Base-by-base conservation (phyloP, 1,140 invertebrate genomes). In the Tetramorium simillimum region DNA sequence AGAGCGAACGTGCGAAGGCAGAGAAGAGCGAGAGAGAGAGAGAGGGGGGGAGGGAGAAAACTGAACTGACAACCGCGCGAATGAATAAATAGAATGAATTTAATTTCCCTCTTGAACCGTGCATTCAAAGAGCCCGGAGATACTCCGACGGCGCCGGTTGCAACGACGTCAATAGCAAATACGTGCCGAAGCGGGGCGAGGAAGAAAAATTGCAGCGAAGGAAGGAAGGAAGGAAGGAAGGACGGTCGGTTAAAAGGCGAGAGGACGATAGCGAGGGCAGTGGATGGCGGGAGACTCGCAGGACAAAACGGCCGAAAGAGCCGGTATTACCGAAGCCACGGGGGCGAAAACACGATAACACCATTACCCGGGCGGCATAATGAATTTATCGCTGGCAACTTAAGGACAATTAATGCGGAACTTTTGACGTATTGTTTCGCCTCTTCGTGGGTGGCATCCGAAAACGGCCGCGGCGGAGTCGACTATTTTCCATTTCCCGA, bases 341-440 rank as follows among this genome's bases (percentile, higher is more conserved):
- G 85, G 85, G 89, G 53, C 76, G 88, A 84, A 89, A 91, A 91
- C 90, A 92, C 84, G 91, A 77, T 89, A 92, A 92, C 87, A 87
- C 91, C 87, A 92, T 92, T 90, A 92, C 87, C 65, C 21, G 18
- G 14, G 63, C 65, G 69, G 46, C 37, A 81, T 89, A 91, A 91
- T 88, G 87, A 91, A 92, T 91, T 92, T 91, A 92, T 90, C 90
- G 88, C 65, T 62, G 84, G 84, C 86, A 88, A 92, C 90, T 91
- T 90, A 87, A 90, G 89, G 70, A 88, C 88, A 92, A 92, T 92
- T 92, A 91, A 91, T 70, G 87, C 84, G 65, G 87, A 89, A 92
- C 91, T 91, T 89, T 92, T 90, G 91, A 92, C 80, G 72, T 87
- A 91, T 91, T 89, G 88, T 91, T 77, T 89, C 84, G 76, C 40